Percentiles rank a stretch among this genome's conserved stretches.
Evolutionary conservation across 2,113 vertebrate genomes (phyloP).

Genomic region (Aix galericulata): DNA sequence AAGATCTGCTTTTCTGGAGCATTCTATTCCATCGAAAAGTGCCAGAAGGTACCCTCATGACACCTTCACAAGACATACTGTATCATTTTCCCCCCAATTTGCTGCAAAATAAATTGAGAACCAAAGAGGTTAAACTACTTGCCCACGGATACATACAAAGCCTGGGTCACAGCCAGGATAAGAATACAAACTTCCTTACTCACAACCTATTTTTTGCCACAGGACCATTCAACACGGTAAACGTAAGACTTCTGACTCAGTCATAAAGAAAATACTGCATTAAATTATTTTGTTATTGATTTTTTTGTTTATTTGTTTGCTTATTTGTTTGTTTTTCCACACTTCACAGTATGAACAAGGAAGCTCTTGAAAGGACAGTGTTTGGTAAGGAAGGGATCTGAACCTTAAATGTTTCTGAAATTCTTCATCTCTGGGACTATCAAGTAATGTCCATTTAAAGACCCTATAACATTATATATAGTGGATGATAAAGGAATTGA

Average conservation of each 20-base stretch:
- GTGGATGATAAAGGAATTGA: background rate
- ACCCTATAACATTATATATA: background rate
- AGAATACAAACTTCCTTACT: background rate
- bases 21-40: constrained; percentile 28
- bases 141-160: background rate
- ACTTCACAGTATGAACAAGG: fast-evolving
- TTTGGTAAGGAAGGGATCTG: background rate
- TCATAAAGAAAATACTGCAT: background rate
- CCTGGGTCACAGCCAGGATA: background rate
- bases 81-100: background rate
- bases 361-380: background rate
- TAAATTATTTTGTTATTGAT: background rate
- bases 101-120: constrained; percentile 52
- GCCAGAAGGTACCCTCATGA: constrained; percentile 28
- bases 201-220: background rate
- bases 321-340: background rate
- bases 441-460: background rate
- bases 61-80: background rate
- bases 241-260: background rate
- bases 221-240: background rate
- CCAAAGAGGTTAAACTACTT: constrained; percentile 37
- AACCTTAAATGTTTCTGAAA: background rate
- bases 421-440: background rate
- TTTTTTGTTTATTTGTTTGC: background rate
- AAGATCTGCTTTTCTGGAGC: constrained; percentile 33